Conservation (phyloP, 1,140 invertebrate genomes). For the Tetragonula clypearis region DNA sequence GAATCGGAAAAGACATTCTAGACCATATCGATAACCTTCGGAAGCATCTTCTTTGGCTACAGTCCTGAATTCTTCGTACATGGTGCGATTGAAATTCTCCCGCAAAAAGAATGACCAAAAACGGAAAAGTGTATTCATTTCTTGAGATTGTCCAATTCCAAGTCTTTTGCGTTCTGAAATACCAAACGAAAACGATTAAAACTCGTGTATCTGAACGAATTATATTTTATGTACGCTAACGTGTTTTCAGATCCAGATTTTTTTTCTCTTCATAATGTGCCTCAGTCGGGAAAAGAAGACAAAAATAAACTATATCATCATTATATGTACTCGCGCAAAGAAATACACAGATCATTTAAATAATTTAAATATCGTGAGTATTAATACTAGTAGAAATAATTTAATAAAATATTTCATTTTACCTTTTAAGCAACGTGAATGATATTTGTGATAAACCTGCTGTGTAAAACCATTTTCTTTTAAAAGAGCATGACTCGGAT, state of each 20-base stretch:
- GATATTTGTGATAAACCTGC: slow-evolving; percentile 97
- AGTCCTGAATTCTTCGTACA: slow-evolving; percentile 98
- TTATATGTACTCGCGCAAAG: slow-evolving; percentile 15
- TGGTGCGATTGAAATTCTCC: slow-evolving; percentile 98
- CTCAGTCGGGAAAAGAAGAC: slow-evolving; percentile 81
- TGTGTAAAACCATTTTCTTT: slow-evolving; percentile 99
- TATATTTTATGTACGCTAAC: not conserved
- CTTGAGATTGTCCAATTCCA: slow-evolving; percentile 95
- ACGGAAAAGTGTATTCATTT: slow-evolving; percentile 98
- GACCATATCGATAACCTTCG: slow-evolving; percentile 93
- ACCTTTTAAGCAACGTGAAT: slow-evolving; percentile 95
- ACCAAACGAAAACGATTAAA: slow-evolving; percentile 35
- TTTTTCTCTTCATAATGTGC: slow-evolving; percentile 58
- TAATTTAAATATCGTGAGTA: not conserved
- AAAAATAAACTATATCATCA: slow-evolving; percentile 75
- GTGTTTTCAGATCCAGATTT: slow-evolving; percentile 65
- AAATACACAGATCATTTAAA: not conserved
- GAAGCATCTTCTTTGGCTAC: slow-evolving; percentile 96
- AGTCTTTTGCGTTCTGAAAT: slow-evolving; percentile 92
- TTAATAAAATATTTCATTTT: slow-evolving; percentile 3
- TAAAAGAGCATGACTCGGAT: slow-evolving; percentile 97
- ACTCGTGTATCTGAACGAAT: not conserved
- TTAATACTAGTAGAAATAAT: not conserved
- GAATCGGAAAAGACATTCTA: slow-evolving; percentile 99
- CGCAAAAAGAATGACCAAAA: slow-evolving; percentile 99